phyloP scores from a whole-genome alignment of 2,888 invertebrate genomes.

The Trypoxylon attenuatum region DNA sequence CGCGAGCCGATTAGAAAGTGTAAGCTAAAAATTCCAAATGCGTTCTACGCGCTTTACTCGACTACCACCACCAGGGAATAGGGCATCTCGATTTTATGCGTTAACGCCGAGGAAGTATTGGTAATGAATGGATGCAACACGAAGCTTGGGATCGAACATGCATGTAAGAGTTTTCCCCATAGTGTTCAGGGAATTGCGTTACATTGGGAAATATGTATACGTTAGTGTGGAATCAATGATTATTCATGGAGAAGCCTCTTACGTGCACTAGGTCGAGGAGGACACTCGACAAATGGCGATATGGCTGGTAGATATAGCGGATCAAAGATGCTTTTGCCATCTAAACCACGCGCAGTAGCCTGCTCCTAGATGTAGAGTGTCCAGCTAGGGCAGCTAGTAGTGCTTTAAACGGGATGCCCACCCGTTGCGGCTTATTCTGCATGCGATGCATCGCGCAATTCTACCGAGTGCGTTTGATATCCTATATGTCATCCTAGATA shows the following conservation, averaged over 20 bases:
- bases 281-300: no score
- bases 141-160: no score
- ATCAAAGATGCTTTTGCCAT: slow-evolving; percentile 49
- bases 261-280: no score
- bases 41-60: no score
- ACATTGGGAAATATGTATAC: slow-evolving; percentile 23
- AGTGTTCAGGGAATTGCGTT: background rate
- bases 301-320: slow-evolving; percentile 1
- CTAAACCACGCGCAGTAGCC: slow-evolving; percentile 40
- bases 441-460: slow-evolving; percentile 29
- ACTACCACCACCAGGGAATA: no score
- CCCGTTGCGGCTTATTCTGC: slow-evolving; percentile 40
- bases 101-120: no score
- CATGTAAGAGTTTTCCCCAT: no score
- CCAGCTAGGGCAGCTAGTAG: slow-evolving; percentile 40
- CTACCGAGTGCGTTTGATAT: slow-evolving; percentile 31
- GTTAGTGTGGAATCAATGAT: slow-evolving; percentile 21
- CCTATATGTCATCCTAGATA: slow-evolving; percentile 19
- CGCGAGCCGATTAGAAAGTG: background rate
- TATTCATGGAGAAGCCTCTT: slow-evolving; percentile 18
- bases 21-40: slow-evolving; percentile 1
- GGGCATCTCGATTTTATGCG: no score
- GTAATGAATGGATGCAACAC: background rate
- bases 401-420: slow-evolving; percentile 10
- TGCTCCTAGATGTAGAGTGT: slow-evolving; percentile 31